These are phyloP conservation scores for Agrochola litura DNA, from an alignment of 2,888 invertebrate genomes.

Conservation along the genomic window DNA sequence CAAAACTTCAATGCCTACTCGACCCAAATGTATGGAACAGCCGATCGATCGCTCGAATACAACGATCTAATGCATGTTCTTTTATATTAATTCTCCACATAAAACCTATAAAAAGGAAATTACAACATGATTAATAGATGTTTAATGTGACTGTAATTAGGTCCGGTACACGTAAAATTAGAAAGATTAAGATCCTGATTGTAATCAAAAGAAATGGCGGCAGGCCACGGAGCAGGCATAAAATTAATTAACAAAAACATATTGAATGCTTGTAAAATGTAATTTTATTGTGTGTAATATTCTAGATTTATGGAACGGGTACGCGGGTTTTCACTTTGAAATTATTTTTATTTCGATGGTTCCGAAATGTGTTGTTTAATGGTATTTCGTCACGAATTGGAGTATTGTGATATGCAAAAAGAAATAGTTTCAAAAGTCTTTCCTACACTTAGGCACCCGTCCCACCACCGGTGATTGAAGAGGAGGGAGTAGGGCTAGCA, in stretches of 20 bases:
- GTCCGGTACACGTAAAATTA: constrained; percentile 52
- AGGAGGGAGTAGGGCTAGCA: too few species aligned
- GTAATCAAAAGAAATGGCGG: constrained; percentile 45
- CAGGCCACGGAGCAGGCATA: constrained; percentile 39
- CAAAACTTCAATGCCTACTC: too few species aligned
- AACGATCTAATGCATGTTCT: constrained; percentile 19
- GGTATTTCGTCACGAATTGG: constrained; percentile 32
- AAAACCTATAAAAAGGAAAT: constrained; percentile 60
- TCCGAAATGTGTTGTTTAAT: constrained; percentile 14
- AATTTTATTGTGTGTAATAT: constrained; percentile 35
- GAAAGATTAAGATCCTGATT: constrained; percentile 61
- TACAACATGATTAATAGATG: constrained; percentile 62
- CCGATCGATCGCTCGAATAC: background rate
- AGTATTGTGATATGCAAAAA: background rate
- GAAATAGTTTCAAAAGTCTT: too few species aligned
- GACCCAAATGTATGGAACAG: too few species aligned
- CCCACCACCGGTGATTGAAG: too few species aligned
- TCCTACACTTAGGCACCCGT: too few species aligned
- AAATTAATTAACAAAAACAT: constrained; percentile 60
- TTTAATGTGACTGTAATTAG: constrained; percentile 61
- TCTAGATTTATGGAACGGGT: background rate
- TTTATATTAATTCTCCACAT: constrained; percentile 39
- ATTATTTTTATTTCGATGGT: constrained; percentile 15
- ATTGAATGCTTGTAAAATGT: constrained; percentile 50
- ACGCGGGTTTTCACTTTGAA: constrained; percentile 30